A percentile compares a stretch with the other conserved stretches of the same genome.
These are phyloP conservation scores for Gobio occitaniae DNA, from an alignment of 2,797 vertebrate genomes.

Conservation along the genomic window DNA sequence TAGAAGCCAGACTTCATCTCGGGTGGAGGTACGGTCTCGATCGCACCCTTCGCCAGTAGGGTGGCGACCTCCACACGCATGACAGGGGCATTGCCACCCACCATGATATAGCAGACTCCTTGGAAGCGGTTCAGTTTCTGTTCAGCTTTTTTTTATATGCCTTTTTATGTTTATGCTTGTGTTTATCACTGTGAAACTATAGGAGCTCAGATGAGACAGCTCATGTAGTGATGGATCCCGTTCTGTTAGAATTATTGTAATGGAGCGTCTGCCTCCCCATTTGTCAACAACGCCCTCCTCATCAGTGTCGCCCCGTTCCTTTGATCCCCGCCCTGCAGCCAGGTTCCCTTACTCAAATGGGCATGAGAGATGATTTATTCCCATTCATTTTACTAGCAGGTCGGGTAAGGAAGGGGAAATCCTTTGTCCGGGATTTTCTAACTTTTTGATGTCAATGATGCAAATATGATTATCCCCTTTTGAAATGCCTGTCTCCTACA, in stretches of 20 bases:
- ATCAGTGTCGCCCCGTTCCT: background rate
- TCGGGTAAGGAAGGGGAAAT: background rate
- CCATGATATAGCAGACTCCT: too few species aligned
- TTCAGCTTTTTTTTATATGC: background rate
- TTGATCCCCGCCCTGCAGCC: background rate
- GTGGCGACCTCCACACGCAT: too few species aligned
- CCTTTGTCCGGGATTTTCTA: background rate
- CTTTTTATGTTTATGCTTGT: background rate
- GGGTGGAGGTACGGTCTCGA: too few species aligned
- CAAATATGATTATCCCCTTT: background rate
- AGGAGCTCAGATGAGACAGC: background rate
- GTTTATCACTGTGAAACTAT: background rate
- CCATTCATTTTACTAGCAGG: background rate
- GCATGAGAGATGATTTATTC: background rate
- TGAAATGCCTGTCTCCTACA: background rate
- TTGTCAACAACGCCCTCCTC: background rate
- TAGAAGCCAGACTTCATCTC: too few species aligned
- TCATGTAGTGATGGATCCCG: background rate
- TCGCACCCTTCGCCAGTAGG: too few species aligned
- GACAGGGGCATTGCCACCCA: too few species aligned
- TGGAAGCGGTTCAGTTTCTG: too few species aligned
- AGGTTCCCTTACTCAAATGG: background rate
- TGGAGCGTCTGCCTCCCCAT: background rate
- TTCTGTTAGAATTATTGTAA: slow-evolving; percentile 20
- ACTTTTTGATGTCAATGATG: background rate